Percentiles rank a stretch among this genome's conserved stretches.
These are phyloP conservation scores for Cosmia pyralina DNA, from an alignment of 2,888 invertebrate species.

Conservation along the genomic window DNA sequence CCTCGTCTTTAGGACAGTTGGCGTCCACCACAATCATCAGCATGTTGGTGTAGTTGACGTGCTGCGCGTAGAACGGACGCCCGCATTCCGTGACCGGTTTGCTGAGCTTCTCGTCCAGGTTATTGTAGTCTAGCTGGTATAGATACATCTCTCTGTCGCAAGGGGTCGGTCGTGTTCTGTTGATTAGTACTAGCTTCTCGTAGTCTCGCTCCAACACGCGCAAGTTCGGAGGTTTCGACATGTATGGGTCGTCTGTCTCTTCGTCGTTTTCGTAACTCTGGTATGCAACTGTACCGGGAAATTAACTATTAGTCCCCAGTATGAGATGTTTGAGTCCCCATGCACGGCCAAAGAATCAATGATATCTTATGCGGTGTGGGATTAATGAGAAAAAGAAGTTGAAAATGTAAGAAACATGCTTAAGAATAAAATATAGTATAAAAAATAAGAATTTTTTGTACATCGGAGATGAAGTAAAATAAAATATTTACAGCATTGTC, in stretches of 20 bases:
- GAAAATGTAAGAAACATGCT: slow-evolving; percentile 49
- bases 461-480: slow-evolving; percentile 14
- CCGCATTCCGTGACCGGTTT: slow-evolving; percentile 83
- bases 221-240: slow-evolving; percentile 82
- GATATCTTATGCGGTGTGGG: slow-evolving; percentile 16
- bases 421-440: slow-evolving; percentile 27
- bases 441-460: slow-evolving; percentile 9
- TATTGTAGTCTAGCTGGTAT: slow-evolving; percentile 88
- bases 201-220: slow-evolving; percentile 89
- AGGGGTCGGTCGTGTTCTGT: slow-evolving; percentile 95
- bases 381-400: slow-evolving; percentile 17
- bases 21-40: slow-evolving; percentile 94
- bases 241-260: slow-evolving; percentile 82
- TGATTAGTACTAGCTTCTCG: slow-evolving; percentile 92
- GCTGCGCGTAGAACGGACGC: slow-evolving; percentile 93
- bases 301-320: slow-evolving; percentile 14
- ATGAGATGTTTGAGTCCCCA: slow-evolving; percentile 28
- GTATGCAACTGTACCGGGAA: slow-evolving; percentile 76
- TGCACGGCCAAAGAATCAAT: slow-evolving; percentile 53
- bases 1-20: slow-evolving; percentile 90
- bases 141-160: slow-evolving; percentile 94
- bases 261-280: slow-evolving; percentile 88
- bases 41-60: slow-evolving; percentile 94
- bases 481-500: background rate
- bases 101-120: slow-evolving; percentile 87